A percentile compares a stretch with the other conserved stretches of the same genome.
Conservation (phyloP, 1,140 invertebrate genomes). For the Leptoteleia sp. region DNA sequence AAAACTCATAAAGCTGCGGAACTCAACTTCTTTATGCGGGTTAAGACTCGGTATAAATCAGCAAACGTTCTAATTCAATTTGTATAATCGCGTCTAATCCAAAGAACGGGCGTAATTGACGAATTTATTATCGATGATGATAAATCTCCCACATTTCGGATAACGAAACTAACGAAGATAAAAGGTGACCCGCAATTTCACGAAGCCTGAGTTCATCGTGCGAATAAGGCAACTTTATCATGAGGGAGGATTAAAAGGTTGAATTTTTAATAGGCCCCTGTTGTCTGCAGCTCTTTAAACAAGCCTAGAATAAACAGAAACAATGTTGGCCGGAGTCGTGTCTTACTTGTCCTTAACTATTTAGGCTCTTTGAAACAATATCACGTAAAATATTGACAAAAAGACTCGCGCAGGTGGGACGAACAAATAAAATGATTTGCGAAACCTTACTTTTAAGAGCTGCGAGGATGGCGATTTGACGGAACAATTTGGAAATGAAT, state of each 20-base stretch:
- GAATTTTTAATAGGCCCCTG: slow-evolving; percentile 37
- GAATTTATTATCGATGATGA: neutral
- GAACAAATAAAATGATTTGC: too few relatives aligned
- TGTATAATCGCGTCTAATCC: slow-evolving; percentile 5
- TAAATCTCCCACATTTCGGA: too few relatives aligned
- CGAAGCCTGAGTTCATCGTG: slow-evolving; percentile 20
- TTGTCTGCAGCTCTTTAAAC: slow-evolving; percentile 23
- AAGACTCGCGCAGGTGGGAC: too few relatives aligned
- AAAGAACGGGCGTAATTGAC: too few relatives aligned
- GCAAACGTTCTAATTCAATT: slow-evolving; percentile 15
- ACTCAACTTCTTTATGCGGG: too few relatives aligned
- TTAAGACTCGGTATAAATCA: slow-evolving; percentile 5
- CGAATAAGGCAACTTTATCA: slow-evolving; percentile 28
- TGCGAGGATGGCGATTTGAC: too few relatives aligned
- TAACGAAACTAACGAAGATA: slow-evolving; percentile 14
- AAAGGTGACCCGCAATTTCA: too few relatives aligned
- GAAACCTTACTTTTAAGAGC: too few relatives aligned
- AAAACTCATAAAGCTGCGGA: slow-evolving; percentile 34
- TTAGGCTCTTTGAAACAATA: slow-evolving; percentile 47
- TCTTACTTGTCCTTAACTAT: slow-evolving; percentile 40
- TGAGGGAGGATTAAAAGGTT: slow-evolving; percentile 45
- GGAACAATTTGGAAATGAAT: too few relatives aligned
- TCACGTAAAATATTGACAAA: too few relatives aligned
- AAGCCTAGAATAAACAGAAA: slow-evolving; percentile 35
- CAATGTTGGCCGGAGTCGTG: slow-evolving; percentile 9